These are phyloP conservation scores for Acrossocheilus wenchowensis DNA, from an alignment of 2,797 vertebrate species.

Conservation along the genomic window DNA sequence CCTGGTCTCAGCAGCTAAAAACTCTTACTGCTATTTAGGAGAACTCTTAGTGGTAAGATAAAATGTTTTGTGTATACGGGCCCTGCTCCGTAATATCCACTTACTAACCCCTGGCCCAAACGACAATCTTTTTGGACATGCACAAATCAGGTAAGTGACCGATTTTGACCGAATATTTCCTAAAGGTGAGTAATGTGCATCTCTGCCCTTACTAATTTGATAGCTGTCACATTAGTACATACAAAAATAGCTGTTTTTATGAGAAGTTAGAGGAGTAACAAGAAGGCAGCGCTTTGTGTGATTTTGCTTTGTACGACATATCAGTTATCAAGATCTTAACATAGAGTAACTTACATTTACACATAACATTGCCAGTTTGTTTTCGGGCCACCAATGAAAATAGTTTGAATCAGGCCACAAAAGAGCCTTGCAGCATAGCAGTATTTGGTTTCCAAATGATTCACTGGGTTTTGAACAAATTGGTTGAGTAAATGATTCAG, in stretches of 20 bases:
- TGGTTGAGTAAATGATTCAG: not conserved
- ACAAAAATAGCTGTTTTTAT: not conserved
- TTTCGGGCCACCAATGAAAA: not conserved
- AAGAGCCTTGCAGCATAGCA: not conserved
- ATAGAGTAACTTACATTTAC: not conserved
- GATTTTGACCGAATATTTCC: no score
- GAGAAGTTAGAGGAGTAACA: not conserved
- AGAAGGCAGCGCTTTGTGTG: not conserved
- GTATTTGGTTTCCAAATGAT: not conserved
- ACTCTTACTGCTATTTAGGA: no score
- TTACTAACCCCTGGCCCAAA: no score
- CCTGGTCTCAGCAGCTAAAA: no score
- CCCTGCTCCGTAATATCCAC: no score
- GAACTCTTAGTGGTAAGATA: no score
- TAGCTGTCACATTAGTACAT: not conserved
- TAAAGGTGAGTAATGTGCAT: no score
- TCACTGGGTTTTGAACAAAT: not conserved
- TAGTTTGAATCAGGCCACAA: not conserved
- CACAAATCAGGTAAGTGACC: no score
- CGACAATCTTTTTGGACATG: no score
- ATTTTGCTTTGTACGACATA: not conserved
- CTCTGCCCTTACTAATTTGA: no score
- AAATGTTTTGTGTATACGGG: no score
- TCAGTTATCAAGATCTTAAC: not conserved
- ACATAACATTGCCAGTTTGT: not conserved